Conservation (phyloP, 1,140 invertebrate genomes). For the Micrasema longulum region DNA sequence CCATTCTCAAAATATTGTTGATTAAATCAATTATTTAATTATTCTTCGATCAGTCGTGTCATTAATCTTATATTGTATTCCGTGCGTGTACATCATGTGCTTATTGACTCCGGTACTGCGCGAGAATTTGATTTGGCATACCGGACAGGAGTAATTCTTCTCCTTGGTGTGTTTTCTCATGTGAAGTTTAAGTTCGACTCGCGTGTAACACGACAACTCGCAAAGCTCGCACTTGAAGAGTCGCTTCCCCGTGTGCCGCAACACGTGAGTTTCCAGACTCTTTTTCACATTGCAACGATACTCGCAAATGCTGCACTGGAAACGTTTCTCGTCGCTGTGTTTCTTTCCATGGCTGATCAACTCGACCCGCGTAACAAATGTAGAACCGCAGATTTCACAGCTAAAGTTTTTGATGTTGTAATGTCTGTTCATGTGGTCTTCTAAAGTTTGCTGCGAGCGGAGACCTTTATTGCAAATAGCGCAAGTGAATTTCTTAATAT, state of each 20-base stretch:
- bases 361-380: slow-evolving; percentile 65
- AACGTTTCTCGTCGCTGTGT: slow-evolving; percentile 59
- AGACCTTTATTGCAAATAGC: slow-evolving; percentile 60
- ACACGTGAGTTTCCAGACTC: slow-evolving; percentile 63
- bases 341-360: slow-evolving; percentile 63
- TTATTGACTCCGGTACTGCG: slow-evolving; percentile 64
- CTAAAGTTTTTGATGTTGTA: slow-evolving; percentile 65
- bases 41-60: slow-evolving; percentile 53
- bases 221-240: slow-evolving; percentile 62
- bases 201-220: slow-evolving; percentile 60
- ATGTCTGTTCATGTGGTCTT: slow-evolving; percentile 63
- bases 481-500: slow-evolving; percentile 58
- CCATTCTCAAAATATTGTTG: no score
- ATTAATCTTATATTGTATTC: slow-evolving; percentile 61
- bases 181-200: slow-evolving; percentile 62
- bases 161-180: slow-evolving; percentile 68
- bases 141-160: slow-evolving; percentile 70
- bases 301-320: slow-evolving; percentile 65
- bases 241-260: slow-evolving; percentile 65
- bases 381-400: slow-evolving; percentile 65
- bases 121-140: slow-evolving; percentile 67
- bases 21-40: slow-evolving; percentile 45
- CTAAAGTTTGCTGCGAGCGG: slow-evolving; percentile 61
- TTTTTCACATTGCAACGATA: slow-evolving; percentile 66
- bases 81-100: slow-evolving; percentile 64